A percentile compares a stretch with the other conserved stretches of the same genome.
Conservation (phyloP, 2,797 vertebrate species). For the Alauda arvensis region DNA sequence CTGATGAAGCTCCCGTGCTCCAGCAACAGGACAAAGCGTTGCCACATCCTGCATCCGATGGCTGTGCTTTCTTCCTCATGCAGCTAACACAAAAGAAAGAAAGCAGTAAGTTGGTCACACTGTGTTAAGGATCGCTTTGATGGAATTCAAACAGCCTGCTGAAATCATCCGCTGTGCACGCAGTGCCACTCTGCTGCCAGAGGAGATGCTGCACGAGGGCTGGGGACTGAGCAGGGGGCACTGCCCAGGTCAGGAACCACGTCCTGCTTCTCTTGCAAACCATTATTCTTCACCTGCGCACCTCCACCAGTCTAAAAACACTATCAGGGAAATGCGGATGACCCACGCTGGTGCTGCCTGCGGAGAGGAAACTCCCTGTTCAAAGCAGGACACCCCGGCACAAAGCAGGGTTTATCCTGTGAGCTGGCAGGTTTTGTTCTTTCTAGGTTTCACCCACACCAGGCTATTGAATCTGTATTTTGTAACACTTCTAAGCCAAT, state of each 20-base stretch:
- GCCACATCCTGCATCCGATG: accelerated
- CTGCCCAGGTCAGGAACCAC: background rate
- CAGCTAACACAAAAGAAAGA: background rate
- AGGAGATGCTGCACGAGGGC: background rate
- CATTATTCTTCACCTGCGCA: accelerated
- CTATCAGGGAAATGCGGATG: background rate
- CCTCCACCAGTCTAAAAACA: background rate
- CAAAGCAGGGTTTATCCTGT: background rate
- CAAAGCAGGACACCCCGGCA: background rate
- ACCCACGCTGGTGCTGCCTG: accelerated
- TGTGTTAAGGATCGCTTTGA: background rate
- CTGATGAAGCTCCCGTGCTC: background rate
- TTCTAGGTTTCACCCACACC: background rate
- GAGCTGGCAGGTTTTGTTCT: background rate
- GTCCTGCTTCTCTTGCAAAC: background rate
- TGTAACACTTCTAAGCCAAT: background rate
- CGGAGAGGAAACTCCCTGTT: background rate
- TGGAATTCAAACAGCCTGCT: background rate
- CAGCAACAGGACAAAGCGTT: background rate
- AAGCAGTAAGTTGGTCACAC: background rate
- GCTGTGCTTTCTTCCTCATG: background rate
- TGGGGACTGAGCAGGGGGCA: background rate
- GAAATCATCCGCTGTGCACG: accelerated
- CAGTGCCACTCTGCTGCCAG: background rate
- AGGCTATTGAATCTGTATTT: background rate